These are phyloP conservation scores for Ganaspis sp. DNA, from an alignment of 1,140 invertebrate genomes.

Conservation along the genomic window DNA sequence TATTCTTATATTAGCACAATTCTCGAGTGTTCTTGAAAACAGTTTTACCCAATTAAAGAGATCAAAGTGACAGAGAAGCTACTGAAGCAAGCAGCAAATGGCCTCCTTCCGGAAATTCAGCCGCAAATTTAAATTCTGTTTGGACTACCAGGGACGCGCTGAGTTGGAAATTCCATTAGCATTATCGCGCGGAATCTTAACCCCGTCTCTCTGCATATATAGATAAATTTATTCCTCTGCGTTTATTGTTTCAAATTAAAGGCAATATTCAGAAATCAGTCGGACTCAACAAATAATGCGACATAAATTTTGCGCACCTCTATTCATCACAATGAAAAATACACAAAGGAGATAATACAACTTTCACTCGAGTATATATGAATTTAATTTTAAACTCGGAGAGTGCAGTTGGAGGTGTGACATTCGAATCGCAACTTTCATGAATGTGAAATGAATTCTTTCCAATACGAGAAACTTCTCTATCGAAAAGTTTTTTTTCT, in stretches of 20 bases:
- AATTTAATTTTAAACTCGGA: not conserved
- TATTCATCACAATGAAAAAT: not conserved
- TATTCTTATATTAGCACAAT: too few relatives aligned
- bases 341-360: not conserved
- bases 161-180: not conserved
- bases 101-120: not conserved
- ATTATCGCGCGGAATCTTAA: not conserved
- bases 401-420: not conserved
- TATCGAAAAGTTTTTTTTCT: not conserved
- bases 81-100: not conserved
- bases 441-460: not conserved
- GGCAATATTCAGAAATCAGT: not conserved
- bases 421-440: not conserved
- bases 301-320: conserved; percentile 40
- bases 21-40: not conserved
- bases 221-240: not conserved
- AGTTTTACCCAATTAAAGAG: not conserved
- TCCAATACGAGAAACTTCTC: not conserved
- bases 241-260: not conserved
- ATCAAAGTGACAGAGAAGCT: not conserved
- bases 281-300: too few relatives aligned
- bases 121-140: not conserved
- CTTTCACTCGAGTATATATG: not conserved
- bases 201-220: not conserved
- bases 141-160: not conserved